Evolutionary conservation across 1,140 invertebrate genomes (phyloP).

Genomic region (Mercenaria mercenaria): DNA sequence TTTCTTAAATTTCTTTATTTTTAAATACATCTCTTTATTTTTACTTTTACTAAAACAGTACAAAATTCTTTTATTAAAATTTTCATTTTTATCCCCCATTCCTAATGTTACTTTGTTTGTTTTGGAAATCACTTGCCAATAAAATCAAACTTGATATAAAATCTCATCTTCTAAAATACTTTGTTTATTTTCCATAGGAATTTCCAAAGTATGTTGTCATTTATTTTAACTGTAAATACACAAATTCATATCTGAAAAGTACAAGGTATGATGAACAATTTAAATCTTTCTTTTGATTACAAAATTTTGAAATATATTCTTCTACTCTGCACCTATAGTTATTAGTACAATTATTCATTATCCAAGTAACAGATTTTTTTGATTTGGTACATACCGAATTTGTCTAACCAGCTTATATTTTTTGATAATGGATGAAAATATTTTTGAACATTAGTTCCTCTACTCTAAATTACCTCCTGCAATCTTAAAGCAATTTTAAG

Average conservation of each 20-base stretch:
- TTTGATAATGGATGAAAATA: slow-evolving; percentile 41
- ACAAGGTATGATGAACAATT: slow-evolving; percentile 45
- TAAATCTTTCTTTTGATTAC: slow-evolving; percentile 10
- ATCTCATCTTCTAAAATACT: slow-evolving; percentile 60
- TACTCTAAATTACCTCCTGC: slow-evolving; percentile 65
- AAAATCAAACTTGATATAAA: slow-evolving; percentile 56
- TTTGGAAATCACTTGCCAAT: slow-evolving; percentile 37
- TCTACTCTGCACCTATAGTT: slow-evolving; percentile 66
- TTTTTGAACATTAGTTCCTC: slow-evolving; percentile 31
- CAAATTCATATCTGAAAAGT: slow-evolving; percentile 69
- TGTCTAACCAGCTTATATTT: slow-evolving; percentile 68
- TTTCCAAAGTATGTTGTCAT: slow-evolving; percentile 50
- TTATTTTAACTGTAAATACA: slow-evolving; percentile 32
- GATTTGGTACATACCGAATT: slow-evolving; percentile 62
- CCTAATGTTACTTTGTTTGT: slow-evolving; percentile 22
- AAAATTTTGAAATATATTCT: slow-evolving; percentile 65
- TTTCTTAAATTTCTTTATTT: slow-evolving; percentile 42
- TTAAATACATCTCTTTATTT: neutral
- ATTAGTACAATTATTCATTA: neutral
- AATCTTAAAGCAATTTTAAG: slow-evolving; percentile 65
- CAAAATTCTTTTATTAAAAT: slow-evolving; percentile 60
- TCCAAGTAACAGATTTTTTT: slow-evolving; percentile 55
- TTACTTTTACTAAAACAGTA: slow-evolving; percentile 64
- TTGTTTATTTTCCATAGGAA: slow-evolving; percentile 41
- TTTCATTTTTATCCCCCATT: slow-evolving; percentile 66